These are phyloP conservation scores for Callorhinus ursinus DNA, from an alignment of 2,113 vertebrate species.

Conservation along the genomic window DNA sequence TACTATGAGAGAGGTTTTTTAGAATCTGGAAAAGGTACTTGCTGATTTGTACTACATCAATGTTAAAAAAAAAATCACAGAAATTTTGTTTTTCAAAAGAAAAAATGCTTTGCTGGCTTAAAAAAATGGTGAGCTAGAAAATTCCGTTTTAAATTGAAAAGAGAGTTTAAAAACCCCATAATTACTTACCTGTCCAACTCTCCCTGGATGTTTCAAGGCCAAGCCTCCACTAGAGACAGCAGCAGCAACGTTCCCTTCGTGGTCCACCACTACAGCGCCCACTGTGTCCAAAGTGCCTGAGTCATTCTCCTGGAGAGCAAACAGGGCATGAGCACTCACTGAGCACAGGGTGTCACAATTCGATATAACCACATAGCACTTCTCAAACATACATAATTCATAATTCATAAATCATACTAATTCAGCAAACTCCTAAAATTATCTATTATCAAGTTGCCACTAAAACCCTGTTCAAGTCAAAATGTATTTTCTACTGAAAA, in stretches of 20 bases:
- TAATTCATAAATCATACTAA: not conserved
- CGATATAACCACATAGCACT: not conserved
- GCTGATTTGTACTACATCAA: slow-evolving; percentile 14
- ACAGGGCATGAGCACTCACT: not conserved
- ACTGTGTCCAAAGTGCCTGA: slow-evolving; percentile 96
- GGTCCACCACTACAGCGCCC: slow-evolving; percentile 97
- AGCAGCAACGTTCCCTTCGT: slow-evolving; percentile 97
- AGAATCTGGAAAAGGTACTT: not conserved
- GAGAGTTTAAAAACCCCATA: not conserved
- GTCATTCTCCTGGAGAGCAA: slow-evolving; percentile 90
- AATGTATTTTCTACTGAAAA: slow-evolving; percentile 33
- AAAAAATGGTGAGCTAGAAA: not conserved
- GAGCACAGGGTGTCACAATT: not conserved
- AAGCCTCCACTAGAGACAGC: slow-evolving; percentile 98
- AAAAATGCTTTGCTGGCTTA: not conserved
- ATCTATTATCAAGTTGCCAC: not conserved
- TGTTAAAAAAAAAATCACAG: not conserved
- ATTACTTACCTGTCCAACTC: slow-evolving; percentile 94
- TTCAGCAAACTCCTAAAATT: slow-evolving; percentile 23
- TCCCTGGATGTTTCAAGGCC: slow-evolving; percentile 98
- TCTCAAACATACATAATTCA: not conserved
- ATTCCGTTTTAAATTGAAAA: not conserved
- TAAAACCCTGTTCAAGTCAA: slow-evolving; percentile 4
- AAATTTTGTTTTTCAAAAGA: not conserved
- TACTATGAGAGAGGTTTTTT: not conserved